phyloP scores from a whole-genome alignment of 1,140 invertebrate genomes.

The Papilio machaon region DNA sequence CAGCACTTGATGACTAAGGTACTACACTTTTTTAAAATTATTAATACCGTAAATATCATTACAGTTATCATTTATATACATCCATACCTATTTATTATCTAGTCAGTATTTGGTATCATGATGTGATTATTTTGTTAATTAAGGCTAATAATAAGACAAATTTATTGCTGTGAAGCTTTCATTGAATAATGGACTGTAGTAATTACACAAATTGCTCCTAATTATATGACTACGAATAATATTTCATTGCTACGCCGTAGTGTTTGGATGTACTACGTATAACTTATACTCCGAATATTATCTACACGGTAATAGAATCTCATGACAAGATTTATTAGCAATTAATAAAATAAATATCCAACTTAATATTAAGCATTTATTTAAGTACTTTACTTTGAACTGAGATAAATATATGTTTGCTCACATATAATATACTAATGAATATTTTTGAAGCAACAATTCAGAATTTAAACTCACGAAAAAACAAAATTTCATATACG shows the following conservation, averaged over 20 bases:
- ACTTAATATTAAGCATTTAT: too few relatives aligned
- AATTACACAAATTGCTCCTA: conserved; percentile 18
- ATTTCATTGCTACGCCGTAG: background rate
- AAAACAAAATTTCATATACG: background rate
- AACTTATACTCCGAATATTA: background rate
- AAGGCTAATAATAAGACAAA: background rate
- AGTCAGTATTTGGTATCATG: conserved; percentile 18
- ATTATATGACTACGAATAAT: background rate
- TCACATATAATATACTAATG: background rate
- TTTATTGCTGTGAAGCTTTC: background rate
- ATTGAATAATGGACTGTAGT: background rate
- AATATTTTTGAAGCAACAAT: background rate
- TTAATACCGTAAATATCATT: too few relatives aligned
- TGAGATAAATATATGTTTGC: too few relatives aligned
- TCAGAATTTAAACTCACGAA: background rate
- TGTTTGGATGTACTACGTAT: too few relatives aligned
- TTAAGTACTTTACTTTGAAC: too few relatives aligned
- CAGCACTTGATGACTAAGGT: too few relatives aligned
- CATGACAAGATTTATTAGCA: background rate
- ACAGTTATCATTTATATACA: background rate
- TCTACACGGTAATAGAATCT: background rate
- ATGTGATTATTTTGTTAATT: background rate
- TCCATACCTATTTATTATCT: background rate
- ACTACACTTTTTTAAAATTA: too few relatives aligned
- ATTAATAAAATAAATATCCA: background rate